These are phyloP conservation scores for Trachythela sp. DNA, from an alignment of 64 coral and sea anemone species.

Conservation along the genomic window DNA sequence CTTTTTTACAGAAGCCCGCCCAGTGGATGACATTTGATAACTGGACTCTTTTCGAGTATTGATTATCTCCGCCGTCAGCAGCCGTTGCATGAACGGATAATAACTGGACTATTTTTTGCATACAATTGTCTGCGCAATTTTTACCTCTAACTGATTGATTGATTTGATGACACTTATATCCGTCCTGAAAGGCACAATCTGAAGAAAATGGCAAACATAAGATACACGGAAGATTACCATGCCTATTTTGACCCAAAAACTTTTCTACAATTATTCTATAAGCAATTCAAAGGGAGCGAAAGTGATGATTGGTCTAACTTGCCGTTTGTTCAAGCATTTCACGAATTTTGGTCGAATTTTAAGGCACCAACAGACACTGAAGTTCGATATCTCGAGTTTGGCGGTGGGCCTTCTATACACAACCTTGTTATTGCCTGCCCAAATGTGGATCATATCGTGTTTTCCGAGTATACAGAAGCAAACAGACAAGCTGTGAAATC, in stretches of 20 bases:
- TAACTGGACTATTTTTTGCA: too few relatives aligned
- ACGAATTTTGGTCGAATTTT: slow-evolving; percentile 10
- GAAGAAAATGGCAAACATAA: neutral
- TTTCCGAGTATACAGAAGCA: neutral
- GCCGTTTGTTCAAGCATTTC: neutral
- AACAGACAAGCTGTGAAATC: slow-evolving; percentile 10
- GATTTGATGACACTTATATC: too few relatives aligned
- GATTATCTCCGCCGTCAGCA: too few relatives aligned
- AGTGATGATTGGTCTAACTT: neutral
- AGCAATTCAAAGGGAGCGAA: neutral
- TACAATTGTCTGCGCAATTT: too few relatives aligned
- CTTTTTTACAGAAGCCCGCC: too few relatives aligned
- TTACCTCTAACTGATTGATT: too few relatives aligned
- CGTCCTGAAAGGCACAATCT: too few relatives aligned
- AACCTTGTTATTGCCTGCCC: neutral
- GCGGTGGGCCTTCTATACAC: neutral
- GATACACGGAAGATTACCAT: neutral
- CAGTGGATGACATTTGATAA: too few relatives aligned
- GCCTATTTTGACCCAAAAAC: neutral
- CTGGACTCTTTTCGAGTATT: too few relatives aligned
- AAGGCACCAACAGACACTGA: neutral
- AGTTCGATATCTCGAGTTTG: neutral
- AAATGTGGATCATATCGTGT: neutral
- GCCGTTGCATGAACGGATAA: too few relatives aligned
- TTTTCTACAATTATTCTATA: neutral